Percentiles rank a stretch among this genome's conserved stretches.
Evolutionary conservation across 2,888 invertebrate species (phyloP).

Genomic region (Gortyna flavago): DNA sequence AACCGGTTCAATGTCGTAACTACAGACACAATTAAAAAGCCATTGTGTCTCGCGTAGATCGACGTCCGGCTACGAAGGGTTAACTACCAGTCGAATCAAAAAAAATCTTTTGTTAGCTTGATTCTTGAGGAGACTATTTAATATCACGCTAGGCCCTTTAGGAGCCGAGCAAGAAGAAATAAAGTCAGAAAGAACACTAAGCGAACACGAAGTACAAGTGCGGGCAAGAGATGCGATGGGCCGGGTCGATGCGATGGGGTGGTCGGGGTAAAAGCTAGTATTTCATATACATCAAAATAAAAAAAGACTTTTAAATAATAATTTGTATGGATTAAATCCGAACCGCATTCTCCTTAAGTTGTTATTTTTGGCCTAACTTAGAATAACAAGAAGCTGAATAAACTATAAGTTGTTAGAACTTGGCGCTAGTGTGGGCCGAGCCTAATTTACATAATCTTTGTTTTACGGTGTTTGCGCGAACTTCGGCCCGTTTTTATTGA

Average conservation of each 20-base stretch:
- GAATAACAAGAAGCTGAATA: conserved; percentile 62
- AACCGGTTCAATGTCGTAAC: too few species aligned
- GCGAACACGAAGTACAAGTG: not conserved
- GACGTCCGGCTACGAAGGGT: too few species aligned
- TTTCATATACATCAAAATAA: not conserved
- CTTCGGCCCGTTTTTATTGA: conserved; percentile 53
- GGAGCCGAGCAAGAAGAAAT: too few species aligned
- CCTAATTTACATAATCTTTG: conserved; percentile 60
- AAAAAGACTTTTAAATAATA: not conserved
- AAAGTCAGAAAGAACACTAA: not conserved
- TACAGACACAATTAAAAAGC: too few species aligned
- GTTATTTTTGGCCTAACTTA: conserved; percentile 54
- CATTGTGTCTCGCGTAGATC: too few species aligned
- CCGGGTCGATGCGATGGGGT: too few species aligned
- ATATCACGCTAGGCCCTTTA: not conserved
- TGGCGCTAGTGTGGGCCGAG: conserved; percentile 41
- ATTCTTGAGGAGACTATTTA: not conserved
- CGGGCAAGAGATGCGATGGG: not conserved
- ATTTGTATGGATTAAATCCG: not conserved
- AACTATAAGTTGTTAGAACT: conserved; percentile 49
- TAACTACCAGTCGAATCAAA: not conserved
- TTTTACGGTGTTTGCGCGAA: conserved; percentile 52
- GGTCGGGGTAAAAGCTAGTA: too few species aligned
- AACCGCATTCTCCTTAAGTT: conserved; percentile 8
- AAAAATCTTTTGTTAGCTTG: not conserved